Evolutionary conservation across 1,140 invertebrate genomes (phyloP).

Genomic region (Phthorimaea operculella): DNA sequence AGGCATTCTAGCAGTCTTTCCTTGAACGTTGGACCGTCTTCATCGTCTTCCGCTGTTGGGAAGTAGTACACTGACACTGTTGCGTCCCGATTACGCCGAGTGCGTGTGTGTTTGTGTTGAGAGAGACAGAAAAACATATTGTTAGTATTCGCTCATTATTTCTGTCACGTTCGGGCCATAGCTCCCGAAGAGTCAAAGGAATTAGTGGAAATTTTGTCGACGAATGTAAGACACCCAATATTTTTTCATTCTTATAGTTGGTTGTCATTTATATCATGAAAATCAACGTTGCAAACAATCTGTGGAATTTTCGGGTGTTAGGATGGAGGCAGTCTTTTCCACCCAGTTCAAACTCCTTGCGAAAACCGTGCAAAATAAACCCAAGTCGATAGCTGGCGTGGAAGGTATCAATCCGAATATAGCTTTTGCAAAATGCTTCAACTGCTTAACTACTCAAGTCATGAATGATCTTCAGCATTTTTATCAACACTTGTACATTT

Average conservation of each 20-base stretch:
- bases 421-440: conserved; percentile 31
- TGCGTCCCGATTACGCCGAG: conserved; percentile 58
- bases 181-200: conserved; percentile 14
- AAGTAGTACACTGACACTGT: conserved; percentile 94
- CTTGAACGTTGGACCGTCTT: conserved; percentile 89
- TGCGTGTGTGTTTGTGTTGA: conserved; percentile 55
- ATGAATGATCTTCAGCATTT: conserved; percentile 14
- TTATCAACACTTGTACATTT: conserved; percentile 9
- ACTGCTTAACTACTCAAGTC: conserved; percentile 22
- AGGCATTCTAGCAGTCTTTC: conserved; percentile 81
- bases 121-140: conserved; percentile 56
- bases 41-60: conserved; percentile 88
- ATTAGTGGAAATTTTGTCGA: background rate
- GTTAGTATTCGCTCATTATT: conserved; percentile 69
- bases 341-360: background rate
- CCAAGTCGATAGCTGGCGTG: conserved; percentile 24
- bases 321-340: background rate
- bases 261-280: conserved; percentile 54
- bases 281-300: conserved; percentile 18
- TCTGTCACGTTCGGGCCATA: conserved; percentile 10
- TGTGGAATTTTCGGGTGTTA: background rate
- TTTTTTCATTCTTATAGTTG: conserved; percentile 53
- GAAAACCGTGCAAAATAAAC: conserved; percentile 32
- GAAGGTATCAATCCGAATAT: conserved; percentile 16
- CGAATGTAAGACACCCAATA: conserved; percentile 31